Percentiles rank a stretch among this genome's conserved stretches.
phyloP scores from a whole-genome alignment of 2,888 invertebrate species.

The Caenorhabditis panamensis region DNA sequence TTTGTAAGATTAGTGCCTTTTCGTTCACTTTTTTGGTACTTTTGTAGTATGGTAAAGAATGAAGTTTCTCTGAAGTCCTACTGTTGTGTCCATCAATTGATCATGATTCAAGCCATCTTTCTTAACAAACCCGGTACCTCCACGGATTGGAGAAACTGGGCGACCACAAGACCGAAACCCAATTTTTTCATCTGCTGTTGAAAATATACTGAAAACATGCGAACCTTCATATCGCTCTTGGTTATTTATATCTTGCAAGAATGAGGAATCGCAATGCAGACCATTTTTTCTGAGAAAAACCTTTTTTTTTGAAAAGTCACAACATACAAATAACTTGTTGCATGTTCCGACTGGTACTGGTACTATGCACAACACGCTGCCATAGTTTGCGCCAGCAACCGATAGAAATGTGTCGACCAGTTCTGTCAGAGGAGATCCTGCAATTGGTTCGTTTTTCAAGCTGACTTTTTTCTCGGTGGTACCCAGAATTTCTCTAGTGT shows the following conservation, averaged over 20 bases:
- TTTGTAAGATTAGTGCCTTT: no score
- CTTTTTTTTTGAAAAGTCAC: no score
- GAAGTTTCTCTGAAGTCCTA: conserved; percentile 78
- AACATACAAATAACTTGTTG: conserved; percentile 58
- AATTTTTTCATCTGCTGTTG: conserved; percentile 78
- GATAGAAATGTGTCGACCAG: conserved; percentile 79
- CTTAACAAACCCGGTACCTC: conserved; percentile 78
- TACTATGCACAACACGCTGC: conserved; percentile 77
- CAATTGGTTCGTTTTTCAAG: no score
- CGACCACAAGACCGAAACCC: conserved; percentile 74
- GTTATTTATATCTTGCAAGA: conserved; percentile 79
- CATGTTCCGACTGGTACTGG: conserved; percentile 80
- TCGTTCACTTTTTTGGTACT: conserved; percentile 15
- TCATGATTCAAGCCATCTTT: conserved; percentile 70
- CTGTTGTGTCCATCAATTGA: conserved; percentile 77
- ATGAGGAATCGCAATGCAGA: conserved; percentile 79
- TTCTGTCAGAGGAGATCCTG: conserved; percentile 78
- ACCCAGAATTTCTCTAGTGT: conserved; percentile 75
- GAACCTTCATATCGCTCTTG: conserved; percentile 76
- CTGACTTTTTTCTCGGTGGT: no score
- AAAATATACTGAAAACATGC: conserved; percentile 78
- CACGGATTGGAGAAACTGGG: conserved; percentile 76
- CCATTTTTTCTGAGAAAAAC: conserved; percentile 71
- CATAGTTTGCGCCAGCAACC: conserved; percentile 81
- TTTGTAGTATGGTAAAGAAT: conserved; percentile 75